phyloP scores from a whole-genome alignment of 2,797 vertebrate genomes.

The Anguilla anguilla region DNA sequence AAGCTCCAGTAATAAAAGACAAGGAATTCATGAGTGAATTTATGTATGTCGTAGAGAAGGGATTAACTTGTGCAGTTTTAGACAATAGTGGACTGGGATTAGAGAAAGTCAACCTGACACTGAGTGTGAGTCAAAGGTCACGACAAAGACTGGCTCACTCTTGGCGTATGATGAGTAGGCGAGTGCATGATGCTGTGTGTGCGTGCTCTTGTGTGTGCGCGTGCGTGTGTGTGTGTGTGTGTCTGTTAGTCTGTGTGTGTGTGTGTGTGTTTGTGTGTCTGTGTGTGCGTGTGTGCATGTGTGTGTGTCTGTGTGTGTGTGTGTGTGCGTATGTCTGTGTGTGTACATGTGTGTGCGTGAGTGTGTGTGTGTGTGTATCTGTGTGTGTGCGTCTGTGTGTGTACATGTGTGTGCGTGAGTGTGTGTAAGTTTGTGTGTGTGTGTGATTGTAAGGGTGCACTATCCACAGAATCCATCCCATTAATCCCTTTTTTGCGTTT shows the following conservation, averaged over 20 bases:
- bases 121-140: background rate
- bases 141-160: background rate
- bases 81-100: background rate
- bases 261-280: background rate
- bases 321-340: background rate
- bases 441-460: background rate
- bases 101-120: background rate
- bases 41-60: background rate
- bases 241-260: background rate
- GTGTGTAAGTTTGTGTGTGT: background rate
- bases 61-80: background rate
- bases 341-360: background rate
- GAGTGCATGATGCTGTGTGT: background rate
- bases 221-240: background rate
- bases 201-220: background rate
- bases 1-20: background rate
- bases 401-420: background rate
- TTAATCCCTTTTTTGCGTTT: background rate
- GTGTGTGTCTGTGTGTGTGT: background rate
- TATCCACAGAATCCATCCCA: background rate
- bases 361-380: background rate
- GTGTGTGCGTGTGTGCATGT: background rate
- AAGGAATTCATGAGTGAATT: background rate
- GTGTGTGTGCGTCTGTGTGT: background rate
- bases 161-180: background rate